Evolutionary conservation across 2,113 vertebrate genomes (phyloP).

Genomic region (Nestor notabilis): DNA sequence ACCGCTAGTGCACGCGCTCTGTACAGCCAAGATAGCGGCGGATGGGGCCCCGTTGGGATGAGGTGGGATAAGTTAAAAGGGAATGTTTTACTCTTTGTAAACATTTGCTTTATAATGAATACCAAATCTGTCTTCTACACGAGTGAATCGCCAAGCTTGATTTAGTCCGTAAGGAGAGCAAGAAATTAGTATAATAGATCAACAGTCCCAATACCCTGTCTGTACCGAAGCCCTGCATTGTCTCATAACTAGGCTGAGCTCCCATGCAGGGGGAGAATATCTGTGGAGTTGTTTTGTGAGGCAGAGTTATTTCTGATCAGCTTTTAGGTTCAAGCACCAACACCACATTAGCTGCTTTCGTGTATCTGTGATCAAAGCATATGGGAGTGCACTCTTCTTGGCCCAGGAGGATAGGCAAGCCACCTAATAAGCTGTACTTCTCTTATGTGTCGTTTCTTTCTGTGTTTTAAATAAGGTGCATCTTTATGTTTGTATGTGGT

Average conservation of each 20-base stretch:
- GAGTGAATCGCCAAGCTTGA: not conserved
- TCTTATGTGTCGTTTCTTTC: not conserved
- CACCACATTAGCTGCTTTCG: not conserved
- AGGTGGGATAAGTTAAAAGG: not conserved
- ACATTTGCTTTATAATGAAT: slow-evolving; percentile 3
- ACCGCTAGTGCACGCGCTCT: fast-evolving
- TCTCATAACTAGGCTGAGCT: not conserved
- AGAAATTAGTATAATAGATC: not conserved
- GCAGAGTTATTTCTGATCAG: not conserved
- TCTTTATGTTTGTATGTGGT: not conserved
- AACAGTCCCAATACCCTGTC: not conserved
- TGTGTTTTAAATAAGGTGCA: not conserved
- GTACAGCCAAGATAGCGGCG: not conserved
- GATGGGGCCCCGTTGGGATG: not conserved
- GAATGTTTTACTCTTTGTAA: not conserved
- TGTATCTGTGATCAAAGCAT: not conserved
- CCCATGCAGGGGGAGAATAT: not conserved
- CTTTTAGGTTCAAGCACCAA: not conserved
- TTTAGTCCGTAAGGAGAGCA: not conserved
- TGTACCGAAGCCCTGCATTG: not conserved
- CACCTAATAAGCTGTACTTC: not conserved
- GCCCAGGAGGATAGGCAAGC: not conserved
- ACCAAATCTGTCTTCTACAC: not conserved
- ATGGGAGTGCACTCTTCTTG: not conserved
- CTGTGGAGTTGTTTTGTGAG: not conserved